Conservation (phyloP, 2,888 invertebrate genomes). For the Gandaritis pyraliata region DNA sequence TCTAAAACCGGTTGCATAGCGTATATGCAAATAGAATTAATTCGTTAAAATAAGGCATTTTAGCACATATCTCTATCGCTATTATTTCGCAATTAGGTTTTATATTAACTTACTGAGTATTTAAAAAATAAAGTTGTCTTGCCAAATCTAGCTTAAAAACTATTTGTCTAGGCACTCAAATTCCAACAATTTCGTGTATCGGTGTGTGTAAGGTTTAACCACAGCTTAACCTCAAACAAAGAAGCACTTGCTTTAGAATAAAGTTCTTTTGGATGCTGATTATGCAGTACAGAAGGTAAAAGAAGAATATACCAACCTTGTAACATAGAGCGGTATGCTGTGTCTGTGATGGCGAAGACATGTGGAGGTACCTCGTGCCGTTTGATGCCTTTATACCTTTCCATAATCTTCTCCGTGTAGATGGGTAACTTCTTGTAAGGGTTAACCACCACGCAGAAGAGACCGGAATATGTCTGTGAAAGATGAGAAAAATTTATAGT, state of each 20-base stretch:
- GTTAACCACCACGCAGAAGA: conserved; percentile 99
- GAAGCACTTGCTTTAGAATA: too few relatives aligned
- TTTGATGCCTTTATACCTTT: conserved; percentile 99
- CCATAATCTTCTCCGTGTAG: conserved; percentile 99
- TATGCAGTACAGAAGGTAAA: background rate
- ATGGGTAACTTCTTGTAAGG: conserved; percentile 99
- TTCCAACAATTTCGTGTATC: too few relatives aligned
- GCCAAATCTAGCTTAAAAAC: too few relatives aligned
- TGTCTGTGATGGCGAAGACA: conserved; percentile 99
- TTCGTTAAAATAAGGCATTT: too few relatives aligned
- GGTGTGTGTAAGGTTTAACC: too few relatives aligned
- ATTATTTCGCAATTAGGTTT: too few relatives aligned
- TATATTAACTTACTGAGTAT: too few relatives aligned
- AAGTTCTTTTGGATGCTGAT: background rate
- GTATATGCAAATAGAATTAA: background rate
- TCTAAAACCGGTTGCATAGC: background rate
- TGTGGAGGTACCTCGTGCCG: conserved; percentile 99
- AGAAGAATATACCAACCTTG: conserved; percentile 88
- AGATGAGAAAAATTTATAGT: conserved; percentile 42
- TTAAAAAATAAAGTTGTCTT: too few relatives aligned
- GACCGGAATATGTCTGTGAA: conserved; percentile 99
- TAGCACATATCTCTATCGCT: too few relatives aligned
- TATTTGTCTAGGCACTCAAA: too few relatives aligned
- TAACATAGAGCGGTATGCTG: conserved; percentile 99
- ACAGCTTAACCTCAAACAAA: too few relatives aligned